A percentile compares a stretch with the other conserved stretches of the same genome.
Conservation (phyloP, 2,888 invertebrate genomes). For the Slavum lentiscoides region DNA sequence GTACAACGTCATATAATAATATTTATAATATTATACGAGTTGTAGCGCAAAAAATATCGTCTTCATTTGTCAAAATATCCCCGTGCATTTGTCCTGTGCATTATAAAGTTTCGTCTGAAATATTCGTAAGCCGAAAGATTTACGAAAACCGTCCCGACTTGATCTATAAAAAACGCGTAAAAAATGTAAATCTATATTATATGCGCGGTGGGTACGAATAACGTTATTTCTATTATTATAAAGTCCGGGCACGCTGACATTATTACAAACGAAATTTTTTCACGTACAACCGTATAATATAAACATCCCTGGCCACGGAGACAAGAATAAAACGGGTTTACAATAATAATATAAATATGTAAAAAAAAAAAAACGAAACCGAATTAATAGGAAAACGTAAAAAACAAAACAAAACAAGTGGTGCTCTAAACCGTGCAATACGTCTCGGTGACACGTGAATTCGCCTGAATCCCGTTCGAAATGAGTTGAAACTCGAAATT, state of each 20-base stretch:
- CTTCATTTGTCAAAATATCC: constrained; percentile 41
- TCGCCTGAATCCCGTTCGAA: too few species aligned
- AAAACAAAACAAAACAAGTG: too few species aligned
- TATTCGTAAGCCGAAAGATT: constrained; percentile 11
- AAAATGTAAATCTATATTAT: constrained; percentile 20
- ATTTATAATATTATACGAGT: background rate
- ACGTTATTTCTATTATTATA: background rate
- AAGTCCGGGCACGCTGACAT: background rate
- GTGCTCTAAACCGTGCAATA: too few species aligned
- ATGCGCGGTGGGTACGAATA: background rate
- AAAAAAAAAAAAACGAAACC: too few species aligned
- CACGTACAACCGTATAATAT: too few species aligned
- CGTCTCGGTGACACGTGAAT: too few species aligned
- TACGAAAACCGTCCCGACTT: background rate
- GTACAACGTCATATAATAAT: background rate
- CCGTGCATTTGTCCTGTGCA: constrained; percentile 20
- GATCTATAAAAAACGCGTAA: background rate
- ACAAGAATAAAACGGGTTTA: too few species aligned
- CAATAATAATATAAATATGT: too few species aligned
- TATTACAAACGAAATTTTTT: too few species aligned
- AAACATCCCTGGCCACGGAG: too few species aligned
- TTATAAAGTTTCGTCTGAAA: constrained; percentile 23
- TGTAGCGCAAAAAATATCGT: constrained; percentile 32
- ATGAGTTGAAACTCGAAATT: too few species aligned
- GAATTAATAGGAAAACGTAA: too few species aligned